Evolutionary conservation across 2,113 vertebrate species (phyloP).

Genomic region (Benitochromis conjunctus): DNA sequence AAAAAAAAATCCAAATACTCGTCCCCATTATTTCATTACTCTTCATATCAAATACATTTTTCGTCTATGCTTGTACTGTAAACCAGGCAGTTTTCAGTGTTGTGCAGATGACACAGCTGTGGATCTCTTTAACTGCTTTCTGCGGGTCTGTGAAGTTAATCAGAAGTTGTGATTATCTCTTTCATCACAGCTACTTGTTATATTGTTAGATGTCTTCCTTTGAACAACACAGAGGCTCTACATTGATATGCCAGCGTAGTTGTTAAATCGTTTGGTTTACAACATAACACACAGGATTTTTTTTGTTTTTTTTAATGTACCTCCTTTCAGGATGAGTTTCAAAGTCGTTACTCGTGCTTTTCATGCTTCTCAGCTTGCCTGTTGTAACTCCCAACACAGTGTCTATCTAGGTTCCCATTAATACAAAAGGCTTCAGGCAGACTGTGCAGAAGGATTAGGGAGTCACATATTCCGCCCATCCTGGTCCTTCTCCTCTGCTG

Average conservation of each 20-base stretch:
- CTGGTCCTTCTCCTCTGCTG: constrained; percentile 5
- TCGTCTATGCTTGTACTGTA: neutral
- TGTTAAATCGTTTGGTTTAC: neutral
- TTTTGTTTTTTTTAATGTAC: neutral
- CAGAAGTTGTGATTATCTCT: neutral
- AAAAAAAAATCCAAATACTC: neutral
- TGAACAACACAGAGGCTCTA: neutral
- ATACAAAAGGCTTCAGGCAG: constrained; percentile 5
- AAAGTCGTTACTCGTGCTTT: neutral
- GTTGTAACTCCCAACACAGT: neutral
- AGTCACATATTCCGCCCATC: neutral
- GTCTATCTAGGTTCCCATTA: neutral
- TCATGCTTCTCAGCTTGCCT: neutral
- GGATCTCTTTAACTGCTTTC: neutral
- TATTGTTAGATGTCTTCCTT: neutral
- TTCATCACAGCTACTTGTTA: neutral
- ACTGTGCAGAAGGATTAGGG: neutral
- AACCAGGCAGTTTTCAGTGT: neutral
- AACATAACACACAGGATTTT: neutral
- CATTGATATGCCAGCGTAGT: neutral
- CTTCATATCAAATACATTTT: neutral
- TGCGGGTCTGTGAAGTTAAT: neutral
- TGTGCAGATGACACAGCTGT: neutral
- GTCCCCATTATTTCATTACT: neutral
- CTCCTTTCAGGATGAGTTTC: neutral